Evolutionary conservation across 92 coral and sea anemone species (phyloP), one percentile per base, ranked within the genome.

Genomic region (Porites divaricata): DNA sequence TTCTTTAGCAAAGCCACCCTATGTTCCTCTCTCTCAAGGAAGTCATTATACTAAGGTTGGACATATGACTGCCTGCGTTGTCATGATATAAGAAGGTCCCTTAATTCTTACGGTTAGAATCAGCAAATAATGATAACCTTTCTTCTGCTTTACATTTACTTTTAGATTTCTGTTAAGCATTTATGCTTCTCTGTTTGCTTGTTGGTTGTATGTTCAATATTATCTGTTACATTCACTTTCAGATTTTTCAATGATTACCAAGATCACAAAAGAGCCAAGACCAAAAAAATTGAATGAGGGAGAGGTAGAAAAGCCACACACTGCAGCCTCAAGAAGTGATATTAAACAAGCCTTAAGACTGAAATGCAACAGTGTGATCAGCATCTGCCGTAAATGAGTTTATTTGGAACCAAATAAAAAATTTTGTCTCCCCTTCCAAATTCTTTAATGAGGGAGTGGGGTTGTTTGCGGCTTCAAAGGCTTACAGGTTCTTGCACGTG

Each of bases 161-260:
- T 12, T 15, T 56, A 56, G 62, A 56, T 9, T 17, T 22, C 16
- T 24, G 45, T 67, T 67, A 22, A 67, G 15, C 72, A 56, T 67
- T 22, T 6, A 26, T 22, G 24, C 15, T 23, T 67, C 72, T 67
- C 0, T 1, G 26, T 23, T 67, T 67, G 16, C 8, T 35, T 6
- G 45, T 35, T 35, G 7, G 45, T 35, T 35, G 45, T 35, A 35
- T 35, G 45, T 35, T 16, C 48, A 72, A 4, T 52, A 49, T 72
- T 45, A 63, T 76, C 48, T 76, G 53, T 23, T 41, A 62, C 13
- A 24, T 22, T 54, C 21, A 23, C 41, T 71, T 71, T 35, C 80
- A 83, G 87, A 73, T 83, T 71, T 83, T 70, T 83, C 73, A n/a
- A 72, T 83, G 79, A 45, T 83, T 16, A 80, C 87, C 8, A 83